These are phyloP conservation scores for Corythornis madagascariensis DNA, from an alignment of 2,113 vertebrate genomes.

Conservation along the genomic window DNA sequence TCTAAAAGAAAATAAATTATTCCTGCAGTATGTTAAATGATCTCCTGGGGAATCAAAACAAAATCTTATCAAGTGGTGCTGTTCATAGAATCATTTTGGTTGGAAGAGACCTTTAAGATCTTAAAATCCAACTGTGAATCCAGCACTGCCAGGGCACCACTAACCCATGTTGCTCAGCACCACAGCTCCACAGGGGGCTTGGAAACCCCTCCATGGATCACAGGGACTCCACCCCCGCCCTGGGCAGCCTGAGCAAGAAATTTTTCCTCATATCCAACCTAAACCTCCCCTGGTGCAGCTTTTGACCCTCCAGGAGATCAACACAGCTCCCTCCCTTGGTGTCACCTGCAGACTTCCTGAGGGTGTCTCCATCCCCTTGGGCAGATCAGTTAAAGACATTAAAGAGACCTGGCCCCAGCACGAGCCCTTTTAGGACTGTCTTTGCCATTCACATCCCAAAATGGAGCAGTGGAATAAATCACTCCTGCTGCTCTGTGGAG, in stretches of 20 bases:
- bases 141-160: not conserved
- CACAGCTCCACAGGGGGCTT: not conserved
- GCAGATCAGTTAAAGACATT: not conserved
- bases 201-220: not conserved
- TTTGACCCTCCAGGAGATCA: not conserved
- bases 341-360: not conserved
- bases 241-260: not conserved
- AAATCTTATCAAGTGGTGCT: not conserved
- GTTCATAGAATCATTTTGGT: not conserved
- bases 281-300: no score
- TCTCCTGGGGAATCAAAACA: not conserved
- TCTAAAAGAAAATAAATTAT: conserved; percentile 31
- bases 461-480: not conserved
- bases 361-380: not conserved
- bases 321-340: no score
- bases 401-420: not conserved
- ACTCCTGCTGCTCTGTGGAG: not conserved
- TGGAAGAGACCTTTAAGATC: not conserved
- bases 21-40: not conserved
- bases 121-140: not conserved
- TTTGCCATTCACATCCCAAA: not conserved
- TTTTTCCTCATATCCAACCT: no score
- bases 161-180: not conserved
- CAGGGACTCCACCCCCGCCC: not conserved
- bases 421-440: not conserved